Conservation (phyloP, 2,888 invertebrate species). For the Chorisops tibialis region DNA sequence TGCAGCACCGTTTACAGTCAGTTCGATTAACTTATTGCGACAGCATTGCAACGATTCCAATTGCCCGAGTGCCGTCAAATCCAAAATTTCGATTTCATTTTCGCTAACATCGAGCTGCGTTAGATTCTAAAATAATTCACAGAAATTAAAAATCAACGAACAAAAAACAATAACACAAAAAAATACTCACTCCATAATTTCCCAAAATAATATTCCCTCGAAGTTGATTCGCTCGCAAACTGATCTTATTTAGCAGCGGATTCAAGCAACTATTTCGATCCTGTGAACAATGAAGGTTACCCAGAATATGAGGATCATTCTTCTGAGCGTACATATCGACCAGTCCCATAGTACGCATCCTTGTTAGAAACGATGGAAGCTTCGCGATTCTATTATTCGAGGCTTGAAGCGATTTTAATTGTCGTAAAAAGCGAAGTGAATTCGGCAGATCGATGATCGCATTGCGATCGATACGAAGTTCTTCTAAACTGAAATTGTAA, state of each 20-base stretch:
- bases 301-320: constrained; percentile 11
- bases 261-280: constrained; percentile 25
- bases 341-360: constrained; percentile 56
- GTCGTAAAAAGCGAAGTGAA: constrained; percentile 59
- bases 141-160: neutral
- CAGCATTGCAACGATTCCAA: constrained; percentile 74
- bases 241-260: constrained; percentile 66
- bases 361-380: constrained; percentile 54
- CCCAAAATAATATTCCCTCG: constrained; percentile 82
- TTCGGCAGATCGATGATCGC: constrained; percentile 62
- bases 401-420: constrained; percentile 60
- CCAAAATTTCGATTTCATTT: constrained; percentile 78
- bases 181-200: constrained; percentile 75
- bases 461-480: constrained; percentile 70
- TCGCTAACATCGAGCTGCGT: constrained; percentile 80
- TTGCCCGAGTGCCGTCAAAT: constrained; percentile 74
- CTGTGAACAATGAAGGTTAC: constrained; percentile 9
- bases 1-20: constrained; percentile 74
- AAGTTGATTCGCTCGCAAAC: constrained; percentile 70
- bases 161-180: no score
- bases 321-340: constrained; percentile 37
- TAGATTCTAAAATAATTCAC: constrained; percentile 63
- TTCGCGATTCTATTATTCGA: constrained; percentile 56
- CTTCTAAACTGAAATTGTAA: constrained; percentile 59
- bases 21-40: constrained; percentile 70